These are phyloP conservation scores for Pantala flavescens DNA, from an alignment of 1,140 invertebrate genomes.

Conservation along the genomic window DNA sequence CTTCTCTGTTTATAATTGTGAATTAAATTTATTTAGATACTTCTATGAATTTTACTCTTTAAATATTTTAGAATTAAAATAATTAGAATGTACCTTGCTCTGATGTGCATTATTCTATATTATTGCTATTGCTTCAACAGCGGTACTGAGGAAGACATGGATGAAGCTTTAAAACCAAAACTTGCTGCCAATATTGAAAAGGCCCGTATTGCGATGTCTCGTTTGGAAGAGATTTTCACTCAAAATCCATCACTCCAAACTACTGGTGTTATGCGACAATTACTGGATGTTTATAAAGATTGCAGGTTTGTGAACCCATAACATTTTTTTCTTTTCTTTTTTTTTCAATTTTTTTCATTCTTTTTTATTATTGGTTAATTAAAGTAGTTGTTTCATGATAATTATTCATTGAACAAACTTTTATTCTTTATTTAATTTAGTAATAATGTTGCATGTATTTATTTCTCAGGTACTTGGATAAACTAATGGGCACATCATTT, in stretches of 20 bases:
- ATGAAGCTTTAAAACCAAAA: conserved; percentile 46
- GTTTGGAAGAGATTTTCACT: conserved; percentile 63
- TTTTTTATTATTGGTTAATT: too few species aligned
- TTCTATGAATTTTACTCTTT: too few species aligned
- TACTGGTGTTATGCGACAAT: conserved; percentile 63
- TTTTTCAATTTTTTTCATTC: too few species aligned
- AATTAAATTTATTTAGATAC: too few species aligned
- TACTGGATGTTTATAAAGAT: conserved; percentile 74
- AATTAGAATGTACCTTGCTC: too few species aligned
- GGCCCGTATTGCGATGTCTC: conserved; percentile 58
- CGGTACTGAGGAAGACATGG: conserved; percentile 21
- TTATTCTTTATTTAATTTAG: too few species aligned
- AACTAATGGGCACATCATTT: conserved; percentile 71
- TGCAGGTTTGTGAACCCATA: conserved; percentile 43
- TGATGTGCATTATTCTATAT: too few species aligned
- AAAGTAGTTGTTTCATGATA: too few species aligned
- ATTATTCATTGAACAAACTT: too few species aligned
- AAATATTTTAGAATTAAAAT: too few species aligned
- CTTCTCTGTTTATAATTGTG: too few species aligned
- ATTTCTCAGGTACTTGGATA: conserved; percentile 54
- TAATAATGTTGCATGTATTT: neutral
- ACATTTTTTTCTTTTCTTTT: neutral
- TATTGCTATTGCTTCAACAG: neutral
- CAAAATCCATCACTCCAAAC: conserved; percentile 58
- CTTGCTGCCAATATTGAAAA: conserved; percentile 62